phyloP scores from a whole-genome alignment of 2,113 vertebrate genomes.

The Grus americana region DNA sequence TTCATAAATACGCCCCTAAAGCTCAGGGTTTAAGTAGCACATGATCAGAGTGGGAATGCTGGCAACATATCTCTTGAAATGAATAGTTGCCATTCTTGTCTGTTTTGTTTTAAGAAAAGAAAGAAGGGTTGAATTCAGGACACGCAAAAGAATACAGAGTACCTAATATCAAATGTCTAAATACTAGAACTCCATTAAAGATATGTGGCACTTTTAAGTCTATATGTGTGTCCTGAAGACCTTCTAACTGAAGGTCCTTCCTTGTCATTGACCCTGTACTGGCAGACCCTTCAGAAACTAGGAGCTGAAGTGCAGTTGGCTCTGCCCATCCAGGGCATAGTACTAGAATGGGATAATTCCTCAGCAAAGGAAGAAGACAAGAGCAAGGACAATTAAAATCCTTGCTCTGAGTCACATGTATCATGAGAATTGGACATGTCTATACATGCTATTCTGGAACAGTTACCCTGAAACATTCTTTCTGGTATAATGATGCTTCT shows the following conservation, averaged over 20 bases:
- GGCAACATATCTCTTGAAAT: not conserved
- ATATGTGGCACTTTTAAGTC: not conserved
- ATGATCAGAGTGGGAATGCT: not conserved
- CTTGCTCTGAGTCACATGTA: not conserved
- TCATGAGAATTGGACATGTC: not conserved
- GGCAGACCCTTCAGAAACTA: not conserved
- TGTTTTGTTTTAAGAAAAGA: not conserved
- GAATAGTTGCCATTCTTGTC: not conserved
- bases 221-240: not conserved
- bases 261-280: not conserved
- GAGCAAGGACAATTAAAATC: not conserved
- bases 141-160: not conserved
- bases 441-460: not conserved
- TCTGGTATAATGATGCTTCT: not conserved
- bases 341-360: not conserved
- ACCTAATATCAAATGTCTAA: not conserved
- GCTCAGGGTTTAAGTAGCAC: not conserved
- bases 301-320: not conserved
- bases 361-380: not conserved
- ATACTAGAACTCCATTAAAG: not conserved
- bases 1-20: not conserved
- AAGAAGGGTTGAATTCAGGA: not conserved
- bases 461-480: not conserved
- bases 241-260: not conserved
- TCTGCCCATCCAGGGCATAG: fast-evolving